Base-by-base conservation (phyloP, 2,113 vertebrate species). In the Seriola quinqueradiata region DNA sequence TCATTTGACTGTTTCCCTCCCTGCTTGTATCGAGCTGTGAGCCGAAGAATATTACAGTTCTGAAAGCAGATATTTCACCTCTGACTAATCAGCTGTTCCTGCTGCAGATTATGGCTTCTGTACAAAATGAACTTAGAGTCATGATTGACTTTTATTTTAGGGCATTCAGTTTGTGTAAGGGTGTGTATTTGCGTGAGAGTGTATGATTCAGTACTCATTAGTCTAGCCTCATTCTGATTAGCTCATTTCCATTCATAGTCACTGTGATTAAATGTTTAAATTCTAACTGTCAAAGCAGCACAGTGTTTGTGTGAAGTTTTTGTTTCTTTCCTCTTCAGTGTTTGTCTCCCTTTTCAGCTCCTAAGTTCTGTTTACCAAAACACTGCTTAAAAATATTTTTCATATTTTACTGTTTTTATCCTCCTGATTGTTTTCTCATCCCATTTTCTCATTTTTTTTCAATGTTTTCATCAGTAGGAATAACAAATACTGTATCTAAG, bases 221-320 rank as follows among this genome's bases (percentile, higher is more conserved):
- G 69, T 69, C 74, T 70, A 34, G 55, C 28, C 77, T n/a, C 70
- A 60, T 65, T 65, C 77, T 71, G 52, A 81, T 84, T 72, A 75
- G 83, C 60, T 73, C 13, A 77, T 79, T 83, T 84, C 74, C 61
- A 74, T 87, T 79, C 21, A 0, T 32, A 66, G 75, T 50, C 63
- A 36, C 23, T 46, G 28, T 75, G 74, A 90, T 85, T 73, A 71
- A 88, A 65, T 84, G 65, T 67, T 84, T 71, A 66, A 79, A 75
- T 58, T 58, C 42, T 55, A 80, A 79, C 46, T 60, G 65, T 74
- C 78, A 82, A 67, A 85, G 59, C 77, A 77, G 46, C 50, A 38
- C 8, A 13, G 23, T 64, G 1, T 75, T 86, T 60, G 48, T 89
- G 46, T 59, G 57, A 80, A 86, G 44, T 74, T 48, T 7, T 57